phyloP scores from a whole-genome alignment of 2,888 invertebrate genomes.

The Acanthosepion pharaonis region DNA sequence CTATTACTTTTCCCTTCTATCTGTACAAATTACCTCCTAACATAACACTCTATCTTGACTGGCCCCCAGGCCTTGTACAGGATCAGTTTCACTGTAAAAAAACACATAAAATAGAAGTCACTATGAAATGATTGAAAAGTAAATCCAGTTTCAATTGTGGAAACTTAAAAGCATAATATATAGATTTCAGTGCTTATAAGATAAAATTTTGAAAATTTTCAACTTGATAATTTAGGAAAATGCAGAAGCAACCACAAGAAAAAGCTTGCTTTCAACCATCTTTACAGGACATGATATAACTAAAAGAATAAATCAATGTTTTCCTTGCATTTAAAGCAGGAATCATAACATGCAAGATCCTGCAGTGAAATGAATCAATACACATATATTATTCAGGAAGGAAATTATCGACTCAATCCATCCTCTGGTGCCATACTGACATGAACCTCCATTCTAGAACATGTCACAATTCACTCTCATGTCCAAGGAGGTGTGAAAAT shows the following conservation, averaged over 20 bases:
- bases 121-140: background rate
- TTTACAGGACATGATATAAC: background rate
- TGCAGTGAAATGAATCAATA: background rate
- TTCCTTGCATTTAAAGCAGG: background rate
- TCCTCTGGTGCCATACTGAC: background rate
- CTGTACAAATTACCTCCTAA: too few species aligned
- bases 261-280: background rate
- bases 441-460: background rate
- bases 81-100: too few species aligned
- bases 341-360: background rate
- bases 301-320: background rate
- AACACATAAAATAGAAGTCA: background rate
- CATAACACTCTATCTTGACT: too few species aligned
- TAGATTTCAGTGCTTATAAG: background rate
- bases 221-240: background rate
- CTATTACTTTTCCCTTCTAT: too few species aligned
- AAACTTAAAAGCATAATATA: background rate
- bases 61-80: too few species aligned
- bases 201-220: background rate
- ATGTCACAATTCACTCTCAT: background rate
- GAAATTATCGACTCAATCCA: slow-evolving; percentile 21
- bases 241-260: background rate
- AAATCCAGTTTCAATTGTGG: too few species aligned
- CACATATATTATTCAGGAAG: slow-evolving; percentile 21
- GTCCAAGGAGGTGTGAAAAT: background rate